Conservation (phyloP, 2,797 vertebrate genomes). For the Malacoraja senta region DNA sequence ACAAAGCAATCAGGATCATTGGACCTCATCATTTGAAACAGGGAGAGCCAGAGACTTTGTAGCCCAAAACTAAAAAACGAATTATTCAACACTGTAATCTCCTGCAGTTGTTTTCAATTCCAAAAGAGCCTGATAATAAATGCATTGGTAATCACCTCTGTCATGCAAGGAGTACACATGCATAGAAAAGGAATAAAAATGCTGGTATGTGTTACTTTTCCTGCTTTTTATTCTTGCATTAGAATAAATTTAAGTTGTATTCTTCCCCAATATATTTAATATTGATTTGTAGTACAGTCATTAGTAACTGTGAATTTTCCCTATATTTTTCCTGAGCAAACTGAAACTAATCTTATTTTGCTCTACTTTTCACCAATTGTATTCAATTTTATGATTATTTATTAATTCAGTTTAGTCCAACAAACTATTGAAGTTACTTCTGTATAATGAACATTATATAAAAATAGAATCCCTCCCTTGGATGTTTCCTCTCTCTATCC, state of each 20-base stretch:
- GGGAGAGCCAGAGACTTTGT: not conserved
- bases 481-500: not conserved
- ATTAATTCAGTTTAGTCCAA: not conserved
- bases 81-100: not conserved
- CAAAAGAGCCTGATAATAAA: not conserved
- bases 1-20: conserved; percentile 7
- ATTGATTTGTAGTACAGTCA: not conserved
- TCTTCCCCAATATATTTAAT: not conserved
- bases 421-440: not conserved
- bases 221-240: not conserved
- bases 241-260: not conserved
- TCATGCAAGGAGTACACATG: not conserved
- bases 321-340: not conserved
- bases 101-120: not conserved
- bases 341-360: not conserved
- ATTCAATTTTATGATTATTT: not conserved
- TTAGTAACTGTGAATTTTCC: not conserved
- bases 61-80: not conserved
- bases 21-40: not conserved
- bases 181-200: not conserved
- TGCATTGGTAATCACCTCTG: not conserved
- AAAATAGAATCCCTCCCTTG: not conserved
- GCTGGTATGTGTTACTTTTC: not conserved
- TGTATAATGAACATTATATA: not conserved
- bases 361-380: not conserved